phyloP scores from a whole-genome alignment of 2,888 invertebrate genomes.

The Furcula furcula region DNA sequence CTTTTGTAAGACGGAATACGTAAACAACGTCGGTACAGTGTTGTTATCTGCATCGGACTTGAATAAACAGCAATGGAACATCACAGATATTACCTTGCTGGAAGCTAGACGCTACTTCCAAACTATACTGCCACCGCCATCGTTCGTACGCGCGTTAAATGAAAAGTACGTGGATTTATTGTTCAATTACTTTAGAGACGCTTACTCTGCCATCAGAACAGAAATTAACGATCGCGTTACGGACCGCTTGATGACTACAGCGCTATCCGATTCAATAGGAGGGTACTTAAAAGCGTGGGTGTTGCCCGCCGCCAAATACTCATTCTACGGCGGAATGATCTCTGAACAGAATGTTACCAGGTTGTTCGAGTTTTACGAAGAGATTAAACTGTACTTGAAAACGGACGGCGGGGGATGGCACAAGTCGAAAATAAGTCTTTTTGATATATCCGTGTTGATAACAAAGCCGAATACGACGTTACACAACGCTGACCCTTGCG shows the following conservation, averaged over 20 bases:
- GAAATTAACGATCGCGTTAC: constrained; percentile 29
- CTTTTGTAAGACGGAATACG: constrained; percentile 6
- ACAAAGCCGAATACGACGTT: background rate
- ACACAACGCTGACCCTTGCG: constrained; percentile 36
- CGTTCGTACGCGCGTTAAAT: constrained; percentile 30
- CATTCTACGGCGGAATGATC: constrained; percentile 83
- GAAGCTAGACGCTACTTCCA: constrained; percentile 51
- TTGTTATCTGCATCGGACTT: constrained; percentile 43
- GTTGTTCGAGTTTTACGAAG: constrained; percentile 76
- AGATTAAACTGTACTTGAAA: constrained; percentile 77
- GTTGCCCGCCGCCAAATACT: constrained; percentile 79
- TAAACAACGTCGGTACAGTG: constrained; percentile 53
- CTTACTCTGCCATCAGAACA: constrained; percentile 38
- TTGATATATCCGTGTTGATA: constrained; percentile 22
- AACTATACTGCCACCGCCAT: constrained; percentile 39
- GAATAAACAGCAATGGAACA: constrained; percentile 40
- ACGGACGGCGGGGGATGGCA: constrained; percentile 83
- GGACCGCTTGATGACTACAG: constrained; percentile 40
- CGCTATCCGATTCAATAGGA: constrained; percentile 74
- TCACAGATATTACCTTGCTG: constrained; percentile 37
- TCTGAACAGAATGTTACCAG: constrained; percentile 74
- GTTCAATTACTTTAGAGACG: constrained; percentile 41
- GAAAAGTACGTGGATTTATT: constrained; percentile 39
- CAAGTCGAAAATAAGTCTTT: constrained; percentile 33
- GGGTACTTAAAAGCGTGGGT: constrained; percentile 82